Evolutionary conservation across 2,113 vertebrate species (phyloP).

Genomic region (Amphilophus citrinellus): DNA sequence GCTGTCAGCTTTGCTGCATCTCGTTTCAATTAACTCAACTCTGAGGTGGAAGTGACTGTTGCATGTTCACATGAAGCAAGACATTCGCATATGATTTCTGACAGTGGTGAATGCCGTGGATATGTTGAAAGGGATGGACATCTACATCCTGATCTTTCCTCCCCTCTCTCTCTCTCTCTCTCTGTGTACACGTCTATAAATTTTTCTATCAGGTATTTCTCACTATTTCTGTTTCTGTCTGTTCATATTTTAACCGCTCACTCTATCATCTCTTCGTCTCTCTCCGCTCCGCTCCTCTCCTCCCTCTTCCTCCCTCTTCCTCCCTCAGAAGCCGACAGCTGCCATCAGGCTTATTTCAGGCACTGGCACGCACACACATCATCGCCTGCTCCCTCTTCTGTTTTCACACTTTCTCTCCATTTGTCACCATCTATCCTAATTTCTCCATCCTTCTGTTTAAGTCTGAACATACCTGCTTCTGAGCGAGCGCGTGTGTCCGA

Average conservation of each 20-base stretch:
- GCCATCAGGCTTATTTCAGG: constrained; percentile 75
- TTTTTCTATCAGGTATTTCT: constrained; percentile 6
- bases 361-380: constrained; percentile 33
- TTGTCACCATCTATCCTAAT: constrained; percentile 51
- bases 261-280: constrained; percentile 49
- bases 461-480: constrained; percentile 39
- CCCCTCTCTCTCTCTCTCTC: constrained; percentile 21
- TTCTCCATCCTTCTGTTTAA: constrained; percentile 44
- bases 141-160: constrained; percentile 4
- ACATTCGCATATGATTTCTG: constrained; percentile 26
- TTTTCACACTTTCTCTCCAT: constrained; percentile 44
- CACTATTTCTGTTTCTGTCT: constrained; percentile 15
- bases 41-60: constrained; percentile 41
- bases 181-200: neutral
- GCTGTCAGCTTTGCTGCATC: constrained; percentile 34
- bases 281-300: constrained; percentile 16
- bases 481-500: constrained; percentile 21
- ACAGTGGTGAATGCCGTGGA: constrained; percentile 38
- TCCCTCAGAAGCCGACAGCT: constrained; percentile 65
- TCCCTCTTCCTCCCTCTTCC: constrained; percentile 19
- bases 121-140: constrained; percentile 25
- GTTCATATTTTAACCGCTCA: constrained; percentile 45
- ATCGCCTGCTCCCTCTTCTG: neutral
- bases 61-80: constrained; percentile 15
- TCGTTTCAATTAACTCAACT: constrained; percentile 56